Evolutionary conservation across 2,113 vertebrate species (phyloP).

Genomic region (Rhea pennata): DNA sequence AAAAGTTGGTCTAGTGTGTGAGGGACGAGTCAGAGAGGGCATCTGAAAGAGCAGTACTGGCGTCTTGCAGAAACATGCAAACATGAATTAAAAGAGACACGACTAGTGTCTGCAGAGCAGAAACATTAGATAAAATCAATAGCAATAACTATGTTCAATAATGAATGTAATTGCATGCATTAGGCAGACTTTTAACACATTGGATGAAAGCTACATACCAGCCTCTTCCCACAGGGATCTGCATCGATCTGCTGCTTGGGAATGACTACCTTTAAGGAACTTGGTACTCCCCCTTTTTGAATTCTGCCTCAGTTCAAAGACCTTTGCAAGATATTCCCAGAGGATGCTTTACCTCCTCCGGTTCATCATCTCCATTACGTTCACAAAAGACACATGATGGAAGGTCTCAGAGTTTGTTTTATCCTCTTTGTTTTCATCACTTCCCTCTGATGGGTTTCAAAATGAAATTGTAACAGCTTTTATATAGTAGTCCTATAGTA

Average conservation of each 20-base stretch:
- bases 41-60: not conserved
- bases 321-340: not conserved
- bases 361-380: not conserved
- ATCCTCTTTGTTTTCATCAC: not conserved
- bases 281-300: not conserved
- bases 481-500: not conserved
- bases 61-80: not conserved
- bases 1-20: not conserved
- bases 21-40: not conserved
- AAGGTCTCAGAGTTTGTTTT: not conserved
- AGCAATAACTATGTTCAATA: not conserved
- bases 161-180: not conserved
- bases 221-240: not conserved
- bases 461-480: not conserved
- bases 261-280: not conserved
- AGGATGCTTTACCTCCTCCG: not conserved
- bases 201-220: not conserved
- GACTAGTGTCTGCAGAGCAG: not conserved
- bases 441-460: not conserved
- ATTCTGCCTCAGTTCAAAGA: not conserved
- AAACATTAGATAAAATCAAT: not conserved
- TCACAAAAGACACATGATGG: not conserved
- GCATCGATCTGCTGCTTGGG: not conserved
- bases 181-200: slow-evolving; percentile 3
- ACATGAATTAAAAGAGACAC: not conserved